phyloP scores from a whole-genome alignment of 2,888 invertebrate species.

The Idaea biselata region DNA sequence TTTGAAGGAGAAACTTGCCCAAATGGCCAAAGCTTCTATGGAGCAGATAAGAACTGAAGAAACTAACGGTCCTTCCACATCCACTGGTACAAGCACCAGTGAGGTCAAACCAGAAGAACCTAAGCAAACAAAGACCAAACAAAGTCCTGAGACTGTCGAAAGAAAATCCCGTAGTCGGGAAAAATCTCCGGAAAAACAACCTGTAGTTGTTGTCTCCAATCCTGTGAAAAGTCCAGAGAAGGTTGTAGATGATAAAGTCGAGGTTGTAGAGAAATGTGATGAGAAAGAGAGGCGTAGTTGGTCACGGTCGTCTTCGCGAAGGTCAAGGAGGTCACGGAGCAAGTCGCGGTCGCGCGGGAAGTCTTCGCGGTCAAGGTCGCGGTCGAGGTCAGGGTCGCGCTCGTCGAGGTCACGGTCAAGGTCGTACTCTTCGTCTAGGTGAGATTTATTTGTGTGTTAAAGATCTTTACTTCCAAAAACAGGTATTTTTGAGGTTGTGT shows the following conservation, averaged over 20 bases:
- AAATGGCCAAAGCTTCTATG: constrained; percentile 84
- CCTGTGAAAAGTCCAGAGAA: constrained; percentile 20
- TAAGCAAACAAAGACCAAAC: constrained; percentile 15
- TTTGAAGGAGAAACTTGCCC: constrained; percentile 84
- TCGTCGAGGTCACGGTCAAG: constrained; percentile 32
- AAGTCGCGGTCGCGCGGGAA: constrained; percentile 40
- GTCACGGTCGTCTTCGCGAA: constrained; percentile 47
- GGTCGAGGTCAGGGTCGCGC: constrained; percentile 31
- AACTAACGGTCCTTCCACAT: constrained; percentile 49
- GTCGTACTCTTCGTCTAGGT: constrained; percentile 77
- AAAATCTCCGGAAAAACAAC: constrained; percentile 28
- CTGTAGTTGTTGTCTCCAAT: not conserved
- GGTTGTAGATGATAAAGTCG: constrained; percentile 33
- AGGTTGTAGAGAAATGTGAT: constrained; percentile 43
- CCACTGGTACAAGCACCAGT: constrained; percentile 24
- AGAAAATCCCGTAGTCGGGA: constrained; percentile 27
- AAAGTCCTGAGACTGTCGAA: constrained; percentile 11
- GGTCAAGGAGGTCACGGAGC: constrained; percentile 52
- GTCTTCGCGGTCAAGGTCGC: constrained; percentile 47
- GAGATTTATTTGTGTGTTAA: constrained; percentile 19
- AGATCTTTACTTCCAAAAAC: too few relatives aligned
- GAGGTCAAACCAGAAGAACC: constrained; percentile 6
- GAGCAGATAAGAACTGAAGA: constrained; percentile 48
- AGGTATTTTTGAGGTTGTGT: too few relatives aligned
- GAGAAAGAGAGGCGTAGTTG: constrained; percentile 50